phyloP scores from a whole-genome alignment of 2,888 invertebrate genomes.

The Aleiodes leptofemur region DNA sequence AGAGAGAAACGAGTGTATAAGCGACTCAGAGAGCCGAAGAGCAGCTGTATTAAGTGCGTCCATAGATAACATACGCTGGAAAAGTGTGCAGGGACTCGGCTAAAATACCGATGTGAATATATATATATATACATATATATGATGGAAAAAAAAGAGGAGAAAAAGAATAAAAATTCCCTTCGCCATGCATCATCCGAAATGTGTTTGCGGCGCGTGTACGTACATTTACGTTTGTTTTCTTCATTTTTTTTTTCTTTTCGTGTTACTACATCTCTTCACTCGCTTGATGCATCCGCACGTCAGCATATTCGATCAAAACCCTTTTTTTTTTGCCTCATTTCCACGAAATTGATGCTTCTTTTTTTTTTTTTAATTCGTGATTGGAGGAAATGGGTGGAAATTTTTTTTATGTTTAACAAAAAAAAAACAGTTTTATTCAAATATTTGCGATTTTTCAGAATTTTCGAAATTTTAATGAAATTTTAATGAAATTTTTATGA shows the following conservation, averaged over 20 bases:
- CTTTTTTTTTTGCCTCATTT: neutral
- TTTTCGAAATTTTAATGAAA: too few species aligned
- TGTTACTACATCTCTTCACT: slow-evolving; percentile 10
- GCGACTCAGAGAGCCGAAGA: slow-evolving; percentile 62
- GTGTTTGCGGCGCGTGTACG: slow-evolving; percentile 24
- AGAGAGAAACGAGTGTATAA: slow-evolving; percentile 46
- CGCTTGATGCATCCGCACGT: slow-evolving; percentile 4
- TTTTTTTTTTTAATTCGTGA: too few species aligned
- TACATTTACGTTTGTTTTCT: slow-evolving; percentile 14
- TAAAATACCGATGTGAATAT: slow-evolving; percentile 33
- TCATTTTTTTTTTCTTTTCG: slow-evolving; percentile 7
- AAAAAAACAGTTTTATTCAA: too few species aligned
- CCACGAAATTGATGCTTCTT: neutral
- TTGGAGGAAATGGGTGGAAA: too few species aligned
- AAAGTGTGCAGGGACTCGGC: slow-evolving; percentile 36
- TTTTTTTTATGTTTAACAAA: too few species aligned
- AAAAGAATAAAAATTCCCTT: slow-evolving; percentile 21
- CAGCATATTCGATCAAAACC: neutral
- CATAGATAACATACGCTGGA: slow-evolving; percentile 69
- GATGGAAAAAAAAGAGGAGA: slow-evolving; percentile 3
- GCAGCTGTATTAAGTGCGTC: slow-evolving; percentile 74
- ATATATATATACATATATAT: neutral
- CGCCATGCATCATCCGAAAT: slow-evolving; percentile 42
- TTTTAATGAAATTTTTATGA: too few species aligned
- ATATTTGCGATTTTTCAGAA: too few species aligned